Conservation (phyloP, 2,888 invertebrate genomes). For the Ephialtes manifestator region DNA sequence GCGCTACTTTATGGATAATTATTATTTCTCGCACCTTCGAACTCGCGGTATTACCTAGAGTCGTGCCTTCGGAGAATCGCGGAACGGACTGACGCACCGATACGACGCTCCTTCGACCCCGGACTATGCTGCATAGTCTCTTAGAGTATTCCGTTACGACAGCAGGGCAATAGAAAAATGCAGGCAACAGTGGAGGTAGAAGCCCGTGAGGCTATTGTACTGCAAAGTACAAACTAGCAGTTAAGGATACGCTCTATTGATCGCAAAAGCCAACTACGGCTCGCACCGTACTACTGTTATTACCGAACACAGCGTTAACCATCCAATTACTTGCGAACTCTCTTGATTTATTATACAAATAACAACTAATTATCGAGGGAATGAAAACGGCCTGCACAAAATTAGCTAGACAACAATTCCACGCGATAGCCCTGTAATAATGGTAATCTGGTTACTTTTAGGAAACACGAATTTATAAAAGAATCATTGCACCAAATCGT, state of each 20-base stretch:
- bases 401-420: too few relatives aligned
- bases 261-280: not conserved
- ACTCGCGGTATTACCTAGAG: not conserved
- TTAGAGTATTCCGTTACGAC: too few relatives aligned
- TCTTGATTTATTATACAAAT: too few relatives aligned
- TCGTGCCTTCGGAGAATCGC: constrained; percentile 8
- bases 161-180: constrained; percentile 30
- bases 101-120: constrained; percentile 5
- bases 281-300: not conserved
- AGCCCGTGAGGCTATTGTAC: not conserved
- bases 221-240: not conserved
- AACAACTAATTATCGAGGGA: too few relatives aligned
- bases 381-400: too few relatives aligned
- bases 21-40: not conserved
- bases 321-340: too few relatives aligned
- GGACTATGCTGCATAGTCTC: not conserved
- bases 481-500: too few relatives aligned
- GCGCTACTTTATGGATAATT: not conserved
- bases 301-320: too few relatives aligned
- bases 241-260: constrained; percentile 18
- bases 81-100: constrained; percentile 6
- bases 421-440: too few relatives aligned
- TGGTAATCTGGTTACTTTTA: too few relatives aligned
- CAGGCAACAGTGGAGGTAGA: constrained; percentile 16
- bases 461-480: too few relatives aligned